A percentile compares a stretch with the other conserved stretches of the same genome.
Evolutionary conservation across 2,797 vertebrate species (phyloP).

Genomic region (Falco columbarius): DNA sequence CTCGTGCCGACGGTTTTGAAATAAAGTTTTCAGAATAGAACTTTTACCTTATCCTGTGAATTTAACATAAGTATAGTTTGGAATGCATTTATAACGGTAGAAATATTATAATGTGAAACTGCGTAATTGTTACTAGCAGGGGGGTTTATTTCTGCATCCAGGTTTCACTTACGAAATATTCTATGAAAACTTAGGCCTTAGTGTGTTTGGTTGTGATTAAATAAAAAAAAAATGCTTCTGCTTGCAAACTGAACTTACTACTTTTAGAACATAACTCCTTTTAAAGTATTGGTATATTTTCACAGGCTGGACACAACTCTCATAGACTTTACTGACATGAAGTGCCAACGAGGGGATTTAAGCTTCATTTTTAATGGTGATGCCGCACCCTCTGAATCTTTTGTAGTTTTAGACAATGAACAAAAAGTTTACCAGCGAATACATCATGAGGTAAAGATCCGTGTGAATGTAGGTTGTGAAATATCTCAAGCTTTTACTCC

Average conservation of each 20-base stretch:
- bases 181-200: background rate
- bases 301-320: constrained; percentile 96
- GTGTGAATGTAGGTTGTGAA: background rate
- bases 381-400: constrained; percentile 93
- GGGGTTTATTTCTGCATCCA: background rate
- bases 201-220: too few species aligned
- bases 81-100: background rate
- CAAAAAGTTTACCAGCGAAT: constrained; percentile 99
- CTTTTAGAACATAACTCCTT: background rate
- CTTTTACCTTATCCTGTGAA: background rate
- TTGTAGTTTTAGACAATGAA: constrained; percentile 98
- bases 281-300: background rate
- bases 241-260: background rate
- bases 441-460: constrained; percentile 89
- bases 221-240: background rate
- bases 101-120: background rate
- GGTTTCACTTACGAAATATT: background rate
- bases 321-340: constrained; percentile 99
- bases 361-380: constrained; percentile 99
- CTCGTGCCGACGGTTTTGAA: background rate
- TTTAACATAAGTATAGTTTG: background rate
- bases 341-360: constrained; percentile 97
- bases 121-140: fast-evolving
- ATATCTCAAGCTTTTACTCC: background rate
- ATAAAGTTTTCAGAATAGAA: background rate